These are phyloP conservation scores for Peromyscus melanophrys DNA, from an alignment of 2,797 vertebrate genomes.

Conservation along the genomic window DNA sequence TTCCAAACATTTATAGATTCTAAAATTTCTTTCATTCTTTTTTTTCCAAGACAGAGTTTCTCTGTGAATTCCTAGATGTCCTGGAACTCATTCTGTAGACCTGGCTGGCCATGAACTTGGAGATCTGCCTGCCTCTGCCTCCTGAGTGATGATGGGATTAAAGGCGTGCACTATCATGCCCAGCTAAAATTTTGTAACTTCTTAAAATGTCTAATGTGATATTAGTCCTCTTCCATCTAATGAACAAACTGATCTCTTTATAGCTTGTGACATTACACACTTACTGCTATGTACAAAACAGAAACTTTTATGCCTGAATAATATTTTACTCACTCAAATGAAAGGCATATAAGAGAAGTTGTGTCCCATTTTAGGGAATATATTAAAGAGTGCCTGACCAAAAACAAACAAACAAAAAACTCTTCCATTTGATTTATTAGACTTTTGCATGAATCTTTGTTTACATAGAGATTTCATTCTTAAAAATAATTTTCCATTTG, in stretches of 20 bases:
- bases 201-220: conserved; percentile 35
- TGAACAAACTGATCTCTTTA: not conserved
- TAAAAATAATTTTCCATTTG: conserved; percentile 65
- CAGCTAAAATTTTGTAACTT: not conserved
- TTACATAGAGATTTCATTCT: conserved; percentile 34
- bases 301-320: conserved; percentile 55
- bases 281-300: conserved; percentile 24
- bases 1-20: conserved; percentile 31
- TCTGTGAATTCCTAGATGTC: not conserved
- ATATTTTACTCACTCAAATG: not conserved
- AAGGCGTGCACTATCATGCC: not conserved
- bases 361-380: conserved; percentile 42
- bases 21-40: conserved; percentile 38
- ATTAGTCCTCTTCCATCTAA: conserved; percentile 46
- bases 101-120: not conserved
- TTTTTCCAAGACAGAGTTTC: not conserved
- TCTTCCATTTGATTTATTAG: conserved; percentile 56
- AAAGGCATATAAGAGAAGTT: conserved; percentile 4
- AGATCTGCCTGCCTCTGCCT: not conserved
- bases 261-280: not conserved
- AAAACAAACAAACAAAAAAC: not conserved
- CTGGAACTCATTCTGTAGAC: not conserved
- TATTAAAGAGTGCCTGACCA: not conserved
- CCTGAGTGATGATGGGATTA: not conserved
- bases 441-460: not conserved